A percentile compares a stretch with the other conserved stretches of the same genome.
These are phyloP conservation scores for Epicauta chinensis DNA, from an alignment of 1,140 invertebrate species.

Conservation along the genomic window DNA sequence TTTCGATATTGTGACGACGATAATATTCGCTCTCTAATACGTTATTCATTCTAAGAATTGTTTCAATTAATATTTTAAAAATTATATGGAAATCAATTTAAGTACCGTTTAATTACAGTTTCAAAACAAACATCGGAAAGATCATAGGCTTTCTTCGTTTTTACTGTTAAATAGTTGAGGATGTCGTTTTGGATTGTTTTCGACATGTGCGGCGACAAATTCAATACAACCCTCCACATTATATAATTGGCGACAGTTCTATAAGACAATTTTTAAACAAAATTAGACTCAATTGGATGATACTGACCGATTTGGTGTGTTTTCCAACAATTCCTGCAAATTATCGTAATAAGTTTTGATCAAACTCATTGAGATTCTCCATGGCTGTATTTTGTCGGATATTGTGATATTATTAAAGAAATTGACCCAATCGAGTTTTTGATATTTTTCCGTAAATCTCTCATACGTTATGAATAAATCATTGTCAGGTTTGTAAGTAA, in stretches of 20 bases:
- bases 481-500: not conserved
- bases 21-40: constrained; percentile 10
- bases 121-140: constrained; percentile 1
- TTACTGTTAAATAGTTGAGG: not conserved
- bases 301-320: not conserved
- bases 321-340: not conserved
- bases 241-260: constrained; percentile 16
- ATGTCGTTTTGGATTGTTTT: constrained; percentile 2
- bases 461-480: too few relatives aligned
- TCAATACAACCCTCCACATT: constrained; percentile 14
- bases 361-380: too few relatives aligned
- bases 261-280: not conserved
- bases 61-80: too few relatives aligned
- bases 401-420: constrained; percentile 21
- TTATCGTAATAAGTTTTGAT: too few relatives aligned
- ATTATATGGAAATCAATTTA: too few relatives aligned
- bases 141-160: not conserved
- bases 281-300: too few relatives aligned
- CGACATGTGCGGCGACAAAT: constrained; percentile 5
- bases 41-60: constrained; percentile 3
- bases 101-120: too few relatives aligned
- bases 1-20: not conserved
- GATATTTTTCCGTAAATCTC: not conserved
- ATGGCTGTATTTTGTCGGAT: not conserved
- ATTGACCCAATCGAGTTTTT: constrained; percentile 16